Evolutionary conservation across 2,113 vertebrate genomes (phyloP).

Genomic region (Dolichotis patagonum): DNA sequence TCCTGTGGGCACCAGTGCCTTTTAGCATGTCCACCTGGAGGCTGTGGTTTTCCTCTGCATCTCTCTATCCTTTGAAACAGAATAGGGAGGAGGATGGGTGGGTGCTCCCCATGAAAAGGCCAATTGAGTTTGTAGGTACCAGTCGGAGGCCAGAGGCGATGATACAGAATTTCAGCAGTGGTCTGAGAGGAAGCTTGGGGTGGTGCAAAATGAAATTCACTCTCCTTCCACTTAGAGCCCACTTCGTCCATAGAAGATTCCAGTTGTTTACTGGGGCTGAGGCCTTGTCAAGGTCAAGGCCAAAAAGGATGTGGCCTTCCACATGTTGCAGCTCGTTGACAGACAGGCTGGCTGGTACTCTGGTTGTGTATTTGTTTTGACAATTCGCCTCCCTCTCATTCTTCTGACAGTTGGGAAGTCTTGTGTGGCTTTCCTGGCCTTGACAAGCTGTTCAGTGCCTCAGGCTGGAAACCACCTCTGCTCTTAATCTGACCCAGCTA

Average conservation of each 20-base stretch:
- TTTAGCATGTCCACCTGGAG: slow-evolving; percentile 57
- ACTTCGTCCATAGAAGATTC: background rate
- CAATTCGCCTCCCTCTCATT: background rate
- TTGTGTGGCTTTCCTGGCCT: slow-evolving; percentile 40
- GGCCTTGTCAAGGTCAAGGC: background rate
- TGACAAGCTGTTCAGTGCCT: slow-evolving; percentile 59
- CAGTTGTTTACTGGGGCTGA: background rate
- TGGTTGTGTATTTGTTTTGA: background rate
- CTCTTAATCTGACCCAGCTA: slow-evolving; percentile 78
- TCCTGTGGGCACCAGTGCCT: background rate
- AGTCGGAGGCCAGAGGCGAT: background rate
- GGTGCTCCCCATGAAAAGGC: slow-evolving; percentile 47
- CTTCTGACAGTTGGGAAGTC: slow-evolving; percentile 60
- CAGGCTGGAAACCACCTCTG: slow-evolving; percentile 55
- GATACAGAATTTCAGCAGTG: background rate
- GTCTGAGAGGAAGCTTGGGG: background rate
- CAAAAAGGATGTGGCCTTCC: background rate
- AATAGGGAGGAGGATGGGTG: background rate
- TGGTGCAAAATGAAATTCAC: slow-evolving; percentile 18
- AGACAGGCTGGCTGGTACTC: background rate
- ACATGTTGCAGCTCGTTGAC: slow-evolving; percentile 31
- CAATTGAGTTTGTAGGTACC: background rate
- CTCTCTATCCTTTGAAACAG: slow-evolving; percentile 50
- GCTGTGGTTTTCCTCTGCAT: background rate
- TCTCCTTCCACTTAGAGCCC: background rate